Evolutionary conservation across 2,797 vertebrate genomes (phyloP), one percentile per base, ranked within the genome.

Genomic region (Trematomus bernacchii): DNA sequence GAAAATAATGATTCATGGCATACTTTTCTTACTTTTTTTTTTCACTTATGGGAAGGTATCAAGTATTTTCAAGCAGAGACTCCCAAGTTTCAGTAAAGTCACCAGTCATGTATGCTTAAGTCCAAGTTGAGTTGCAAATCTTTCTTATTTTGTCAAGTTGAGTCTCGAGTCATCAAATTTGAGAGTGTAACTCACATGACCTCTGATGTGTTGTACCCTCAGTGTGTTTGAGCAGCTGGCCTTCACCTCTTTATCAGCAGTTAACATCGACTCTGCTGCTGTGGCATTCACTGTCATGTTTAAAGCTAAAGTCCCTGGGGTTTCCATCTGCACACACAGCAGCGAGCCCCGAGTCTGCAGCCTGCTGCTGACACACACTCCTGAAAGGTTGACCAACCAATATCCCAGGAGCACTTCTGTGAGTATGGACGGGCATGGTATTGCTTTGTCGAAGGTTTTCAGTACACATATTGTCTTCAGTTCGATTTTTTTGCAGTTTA

Each of bases 301-400:
- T 75, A 73, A 72, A 74, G 79, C 70, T 23, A 2, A 64, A 9
- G 54, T 88, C 90, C 84, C 77, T 15, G 3, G 76, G 88, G 87
- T 83, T 78, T 87, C 81, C 77, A 73, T 87, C 73, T 92, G 93
- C 92, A 76, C 77, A 91, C 90, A 75, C 90, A 89, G 90, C 87
- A 87, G 16, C 27, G 10, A 73, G 50, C 77, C 44, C 71, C 61
- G 76, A 85, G 69, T 66, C 42, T 63, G 72, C 85, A 65, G 63
- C 51, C 91, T 91, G 72, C 85, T 86, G 91, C 91, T 92, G 90
- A 92, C 91, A 92, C 82, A 85, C 77, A 87, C 75, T 42, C 63
- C 83, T 89, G 69, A 88, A 85, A 89, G 80, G 83, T 84, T 73
- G 83, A 83, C 66, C 69, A 19, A 59, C 81, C 76, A 30, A 76